Evolutionary conservation across 2,888 invertebrate species (phyloP).

Genomic region (Halictus ligatus): DNA sequence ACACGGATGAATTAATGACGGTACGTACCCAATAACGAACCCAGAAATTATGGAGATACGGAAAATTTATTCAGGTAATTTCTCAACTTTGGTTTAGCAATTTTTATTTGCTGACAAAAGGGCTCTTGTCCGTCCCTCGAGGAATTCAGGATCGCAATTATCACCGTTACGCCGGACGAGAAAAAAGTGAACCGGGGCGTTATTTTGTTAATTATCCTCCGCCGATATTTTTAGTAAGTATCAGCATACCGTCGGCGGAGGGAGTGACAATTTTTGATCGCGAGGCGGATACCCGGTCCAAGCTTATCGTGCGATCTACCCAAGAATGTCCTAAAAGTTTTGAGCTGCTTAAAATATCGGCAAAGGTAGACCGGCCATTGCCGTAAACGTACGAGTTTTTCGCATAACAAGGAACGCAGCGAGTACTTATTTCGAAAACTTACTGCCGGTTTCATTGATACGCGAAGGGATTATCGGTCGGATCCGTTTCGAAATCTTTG

Average conservation of each 20-base stretch:
- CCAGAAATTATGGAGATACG: background rate
- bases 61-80: background rate
- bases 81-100: background rate
- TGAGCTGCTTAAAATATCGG: conserved; percentile 1
- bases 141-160: background rate
- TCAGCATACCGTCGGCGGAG: conserved; percentile 51
- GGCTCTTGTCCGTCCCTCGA: background rate
- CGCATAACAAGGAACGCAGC: conserved; percentile 16
- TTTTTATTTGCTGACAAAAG: background rate
- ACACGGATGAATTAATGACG: conserved; percentile 11
- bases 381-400: background rate
- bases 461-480: background rate
- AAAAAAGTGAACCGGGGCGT: conserved; percentile 11
- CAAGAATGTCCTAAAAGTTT: conserved; percentile 12
- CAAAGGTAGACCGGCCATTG: background rate
- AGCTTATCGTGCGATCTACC: conserved; percentile 12
- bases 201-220: conserved; percentile 65
- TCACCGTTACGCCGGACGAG: background rate
- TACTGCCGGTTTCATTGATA: conserved; percentile 23
- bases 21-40: background rate
- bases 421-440: conserved; percentile 37
- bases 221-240: conserved; percentile 44
- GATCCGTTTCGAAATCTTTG: background rate
- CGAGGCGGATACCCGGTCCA: conserved; percentile 33
- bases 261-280: conserved; percentile 56